phyloP scores from a whole-genome alignment of 2,797 vertebrate genomes.

The Cynopterus sphinx region DNA sequence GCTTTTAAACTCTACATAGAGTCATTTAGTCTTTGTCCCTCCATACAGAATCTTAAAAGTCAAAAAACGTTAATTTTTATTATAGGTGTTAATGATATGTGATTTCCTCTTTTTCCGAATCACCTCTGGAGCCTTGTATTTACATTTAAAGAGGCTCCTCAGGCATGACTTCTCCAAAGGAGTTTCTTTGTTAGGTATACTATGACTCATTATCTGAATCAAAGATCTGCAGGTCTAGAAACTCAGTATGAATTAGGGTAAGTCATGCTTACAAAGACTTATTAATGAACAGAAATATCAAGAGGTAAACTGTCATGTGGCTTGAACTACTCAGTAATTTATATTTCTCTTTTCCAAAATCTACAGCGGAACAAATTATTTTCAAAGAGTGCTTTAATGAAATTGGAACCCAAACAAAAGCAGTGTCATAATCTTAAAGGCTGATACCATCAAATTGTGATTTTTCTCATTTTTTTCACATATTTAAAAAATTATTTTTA shows the following conservation, averaged over 20 bases:
- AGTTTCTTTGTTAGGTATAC: neutral
- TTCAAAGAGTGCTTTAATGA: neutral
- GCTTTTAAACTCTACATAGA: neutral
- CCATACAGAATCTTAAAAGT: slow-evolving; percentile 20
- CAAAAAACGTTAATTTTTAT: neutral
- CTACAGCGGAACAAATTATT: neutral
- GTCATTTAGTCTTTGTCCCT: slow-evolving; percentile 1
- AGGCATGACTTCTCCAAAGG: neutral
- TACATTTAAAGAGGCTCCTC: slow-evolving; percentile 25
- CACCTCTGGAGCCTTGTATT: neutral
- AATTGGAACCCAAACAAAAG: slow-evolving; percentile 30
- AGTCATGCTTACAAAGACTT: slow-evolving; percentile 4
- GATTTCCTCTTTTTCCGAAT: neutral
- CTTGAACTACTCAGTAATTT: slow-evolving; percentile 3
- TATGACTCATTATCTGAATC: neutral
- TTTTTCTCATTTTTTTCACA: neutral
- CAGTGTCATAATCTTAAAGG: neutral
- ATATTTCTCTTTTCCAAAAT: slow-evolving; percentile 40
- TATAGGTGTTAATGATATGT: neutral
- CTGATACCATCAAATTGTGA: neutral
- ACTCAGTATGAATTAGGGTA: neutral
- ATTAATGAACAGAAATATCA: neutral
- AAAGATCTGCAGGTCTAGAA: slow-evolving; percentile 22
- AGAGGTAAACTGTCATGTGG: neutral
- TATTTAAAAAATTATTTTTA: neutral